phyloP scores from a whole-genome alignment of 2,113 vertebrate species.

The Amblyornis subalaris region DNA sequence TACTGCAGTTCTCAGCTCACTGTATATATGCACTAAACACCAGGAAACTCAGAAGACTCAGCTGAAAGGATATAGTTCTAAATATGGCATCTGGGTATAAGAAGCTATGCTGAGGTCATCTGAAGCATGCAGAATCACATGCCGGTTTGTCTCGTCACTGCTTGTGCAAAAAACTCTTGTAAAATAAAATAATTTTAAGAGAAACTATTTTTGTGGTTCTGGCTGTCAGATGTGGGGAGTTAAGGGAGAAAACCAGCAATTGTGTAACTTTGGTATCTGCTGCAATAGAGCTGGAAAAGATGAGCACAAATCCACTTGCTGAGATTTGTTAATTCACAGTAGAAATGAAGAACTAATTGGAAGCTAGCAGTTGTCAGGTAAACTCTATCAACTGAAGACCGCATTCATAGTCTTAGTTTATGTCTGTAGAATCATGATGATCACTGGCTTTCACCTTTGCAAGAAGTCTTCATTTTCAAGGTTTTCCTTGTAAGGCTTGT shows the following conservation, averaged over 20 bases:
- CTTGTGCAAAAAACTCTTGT: conserved; percentile 10
- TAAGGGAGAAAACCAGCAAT: not conserved
- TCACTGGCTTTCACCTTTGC: not conserved
- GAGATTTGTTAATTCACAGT: not conserved
- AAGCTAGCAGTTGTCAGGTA: not conserved
- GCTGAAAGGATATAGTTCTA: not conserved
- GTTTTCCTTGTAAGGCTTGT: not conserved
- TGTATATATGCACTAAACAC: not conserved
- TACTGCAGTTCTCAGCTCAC: not conserved
- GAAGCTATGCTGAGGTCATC: not conserved
- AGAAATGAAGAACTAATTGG: not conserved
- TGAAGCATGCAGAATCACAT: conserved; percentile 13
- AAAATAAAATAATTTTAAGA: conserved; percentile 21
- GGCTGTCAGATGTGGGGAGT: not conserved
- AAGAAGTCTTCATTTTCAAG: not conserved
- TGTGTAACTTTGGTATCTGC: not conserved
- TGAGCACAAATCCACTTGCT: not conserved
- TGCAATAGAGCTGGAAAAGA: not conserved
- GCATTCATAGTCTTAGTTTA: not conserved
- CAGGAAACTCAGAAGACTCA: not conserved
- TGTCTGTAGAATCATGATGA: not conserved
- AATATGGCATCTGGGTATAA: not conserved
- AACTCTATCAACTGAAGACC: not conserved
- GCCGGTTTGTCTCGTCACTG: not conserved
- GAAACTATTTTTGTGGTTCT: conserved; percentile 23